A percentile compares a stretch with the other conserved stretches of the same genome.
These are phyloP conservation scores for Isaurus tuberculatus DNA, from an alignment of 92 coral and sea anemone genomes.

Conservation along the genomic window DNA sequence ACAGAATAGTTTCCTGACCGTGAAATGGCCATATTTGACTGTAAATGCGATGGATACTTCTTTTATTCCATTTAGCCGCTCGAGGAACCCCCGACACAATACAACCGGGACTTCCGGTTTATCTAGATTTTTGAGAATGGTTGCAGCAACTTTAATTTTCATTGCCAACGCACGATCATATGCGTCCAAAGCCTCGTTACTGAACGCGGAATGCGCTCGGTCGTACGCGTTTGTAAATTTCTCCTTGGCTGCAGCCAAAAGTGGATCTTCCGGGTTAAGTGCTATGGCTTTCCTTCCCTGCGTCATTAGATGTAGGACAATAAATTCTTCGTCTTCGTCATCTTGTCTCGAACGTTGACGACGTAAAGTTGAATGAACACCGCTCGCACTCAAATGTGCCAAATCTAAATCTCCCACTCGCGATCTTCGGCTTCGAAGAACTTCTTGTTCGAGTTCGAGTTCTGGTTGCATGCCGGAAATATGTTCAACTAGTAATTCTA, in stretches of 20 bases:
- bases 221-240: conserved; percentile 65
- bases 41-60: conserved; percentile 71
- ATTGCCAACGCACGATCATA: conserved; percentile 69
- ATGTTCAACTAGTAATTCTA: conserved; percentile 57
- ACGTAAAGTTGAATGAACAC: conserved; percentile 37
- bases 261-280: conserved; percentile 57
- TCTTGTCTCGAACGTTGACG: conserved; percentile 40
- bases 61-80: conserved; percentile 73
- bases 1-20: conserved; percentile 56
- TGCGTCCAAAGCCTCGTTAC: conserved; percentile 67
- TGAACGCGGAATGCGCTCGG: conserved; percentile 64
- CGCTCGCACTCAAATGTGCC: conserved; percentile 53
- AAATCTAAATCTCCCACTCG: conserved; percentile 44
- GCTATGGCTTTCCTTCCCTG: conserved; percentile 53
- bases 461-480: conserved; percentile 59
- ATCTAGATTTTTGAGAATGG: conserved; percentile 60
- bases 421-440: conserved; percentile 12
- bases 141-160: conserved; percentile 73
- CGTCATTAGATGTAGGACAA: conserved; percentile 60
- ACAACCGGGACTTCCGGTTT: conserved; percentile 74
- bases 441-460: conserved; percentile 50
- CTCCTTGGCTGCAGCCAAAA: conserved; percentile 60
- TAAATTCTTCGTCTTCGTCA: conserved; percentile 71
- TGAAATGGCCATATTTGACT: conserved; percentile 66
- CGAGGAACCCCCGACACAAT: conserved; percentile 66